Evolutionary conservation across 2,797 vertebrate species (phyloP).

Genomic region (Lepus townsendii): DNA sequence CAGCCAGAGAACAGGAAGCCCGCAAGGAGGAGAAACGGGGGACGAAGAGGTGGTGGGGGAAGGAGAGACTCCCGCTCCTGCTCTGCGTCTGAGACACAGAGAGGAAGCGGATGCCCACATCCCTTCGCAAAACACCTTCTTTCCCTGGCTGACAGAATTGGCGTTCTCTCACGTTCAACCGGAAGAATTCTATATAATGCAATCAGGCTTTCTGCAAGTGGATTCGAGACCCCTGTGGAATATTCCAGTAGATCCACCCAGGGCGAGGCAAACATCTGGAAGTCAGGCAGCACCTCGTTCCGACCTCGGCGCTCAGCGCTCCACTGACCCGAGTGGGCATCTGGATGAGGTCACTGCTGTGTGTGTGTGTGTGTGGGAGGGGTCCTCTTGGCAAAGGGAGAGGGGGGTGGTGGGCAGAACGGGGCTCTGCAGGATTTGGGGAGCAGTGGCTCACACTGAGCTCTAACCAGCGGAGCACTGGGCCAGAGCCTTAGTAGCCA

Average conservation of each 20-base stretch:
- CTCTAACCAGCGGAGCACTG: not conserved
- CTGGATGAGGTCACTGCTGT: not conserved
- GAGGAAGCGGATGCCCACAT: not conserved
- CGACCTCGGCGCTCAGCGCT: not conserved
- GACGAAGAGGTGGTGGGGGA: accelerated
- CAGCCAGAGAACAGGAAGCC: not conserved
- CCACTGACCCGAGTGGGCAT: not conserved
- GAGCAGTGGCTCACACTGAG: not conserved
- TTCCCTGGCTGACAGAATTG: not conserved
- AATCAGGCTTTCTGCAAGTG: not conserved
- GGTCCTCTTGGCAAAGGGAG: not conserved
- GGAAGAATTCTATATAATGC: not conserved
- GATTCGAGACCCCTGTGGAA: not conserved
- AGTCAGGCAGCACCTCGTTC: not conserved
- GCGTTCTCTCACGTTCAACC: not conserved
- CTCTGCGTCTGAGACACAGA: not conserved
- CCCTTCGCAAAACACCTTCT: not conserved
- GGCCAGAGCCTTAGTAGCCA: not conserved
- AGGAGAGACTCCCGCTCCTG: not conserved
- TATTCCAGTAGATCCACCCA: not conserved
- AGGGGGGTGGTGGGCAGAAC: not conserved
- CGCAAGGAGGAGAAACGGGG: not conserved
- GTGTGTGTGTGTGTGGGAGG: not conserved
- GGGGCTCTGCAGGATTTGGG: not conserved
- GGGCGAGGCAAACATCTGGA: not conserved